phyloP scores from a whole-genome alignment of 2,888 invertebrate species.

The Zaprionus lineosus region DNA sequence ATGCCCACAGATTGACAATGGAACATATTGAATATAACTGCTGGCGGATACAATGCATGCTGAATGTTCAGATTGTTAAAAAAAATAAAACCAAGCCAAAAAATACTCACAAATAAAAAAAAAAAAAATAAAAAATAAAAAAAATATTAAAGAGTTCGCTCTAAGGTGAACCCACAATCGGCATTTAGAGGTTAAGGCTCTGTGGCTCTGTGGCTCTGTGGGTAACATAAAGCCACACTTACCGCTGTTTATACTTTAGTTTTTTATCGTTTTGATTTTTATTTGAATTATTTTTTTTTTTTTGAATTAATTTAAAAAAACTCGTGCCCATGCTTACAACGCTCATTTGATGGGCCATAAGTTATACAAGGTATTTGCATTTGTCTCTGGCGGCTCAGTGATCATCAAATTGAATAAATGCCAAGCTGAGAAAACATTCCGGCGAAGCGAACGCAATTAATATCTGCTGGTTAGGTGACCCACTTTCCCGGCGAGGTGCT shows the following conservation, averaged over 20 bases:
- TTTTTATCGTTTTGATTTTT: no score
- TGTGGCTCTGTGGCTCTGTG: no score
- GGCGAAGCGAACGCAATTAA: slow-evolving; percentile 59
- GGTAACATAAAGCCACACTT: slow-evolving; percentile 42
- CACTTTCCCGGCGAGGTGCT: slow-evolving; percentile 68
- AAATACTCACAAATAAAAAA: slow-evolving; percentile 41
- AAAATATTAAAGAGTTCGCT: slow-evolving; percentile 1
- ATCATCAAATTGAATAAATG: slow-evolving; percentile 72
- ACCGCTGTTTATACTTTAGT: no score
- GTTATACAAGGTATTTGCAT: slow-evolving; percentile 73
- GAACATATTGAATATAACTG: slow-evolving; percentile 56
- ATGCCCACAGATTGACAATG: slow-evolving; percentile 34
- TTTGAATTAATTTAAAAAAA: background rate
- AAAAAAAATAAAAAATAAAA: no score
- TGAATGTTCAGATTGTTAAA: slow-evolving; percentile 43
- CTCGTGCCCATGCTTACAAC: slow-evolving; percentile 21
- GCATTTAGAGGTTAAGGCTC: slow-evolving; percentile 51
- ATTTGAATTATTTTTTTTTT: slow-evolving; percentile 1
- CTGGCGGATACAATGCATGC: slow-evolving; percentile 54
- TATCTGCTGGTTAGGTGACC: slow-evolving; percentile 56
- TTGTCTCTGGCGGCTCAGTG: slow-evolving; percentile 39
- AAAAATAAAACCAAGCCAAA: slow-evolving; percentile 32
- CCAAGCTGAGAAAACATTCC: slow-evolving; percentile 30
- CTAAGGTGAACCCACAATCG: slow-evolving; percentile 17
- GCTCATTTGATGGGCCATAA: slow-evolving; percentile 49